Base-by-base conservation (phyloP, 2,797 vertebrate genomes). In the Tolypeutes matacus region DNA sequence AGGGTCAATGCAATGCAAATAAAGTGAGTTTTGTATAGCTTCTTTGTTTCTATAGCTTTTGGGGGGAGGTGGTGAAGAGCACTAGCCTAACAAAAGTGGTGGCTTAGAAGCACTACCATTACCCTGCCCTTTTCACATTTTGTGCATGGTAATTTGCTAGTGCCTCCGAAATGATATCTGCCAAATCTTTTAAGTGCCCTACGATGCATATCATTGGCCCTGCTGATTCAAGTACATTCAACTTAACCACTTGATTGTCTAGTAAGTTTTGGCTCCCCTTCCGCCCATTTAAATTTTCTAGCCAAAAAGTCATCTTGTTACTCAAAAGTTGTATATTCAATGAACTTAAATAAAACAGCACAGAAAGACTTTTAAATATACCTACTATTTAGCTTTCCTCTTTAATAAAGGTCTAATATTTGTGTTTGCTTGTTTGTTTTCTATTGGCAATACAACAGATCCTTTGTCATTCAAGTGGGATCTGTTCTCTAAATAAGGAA, bases 1-100 rank as follows among this genome's bases (percentile, higher is more conserved):
- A 97, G 93, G 89, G 65, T 62, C 91, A 95, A 89, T 93, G 95
- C 91, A 95, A 96, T 95, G 94, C 92, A 95, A 93, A 97, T 83
- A 95, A 95, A 49, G 73, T 89, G 83, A 89, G 78, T 94, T 86
- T 96, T 94, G 91, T 95, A 96, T 89, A 83, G 91, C 60, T 90
- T 88, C 94, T 91, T 92, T 96, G 87, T 95, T 95, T 95, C 91
- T 83, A 31, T 42, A 91, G 96, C 86, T 94, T 94, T 78, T 83
- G 62, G 42, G n/a, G 81, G 89, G 58, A 96, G 80, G 93, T 42
- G 36, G 78, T 76, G 65, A 96, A 94, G 93, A 96, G 72, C 86
- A 94, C 91, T 89, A 91, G 69, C 91, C 70, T 94, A 95, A 96
- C 93, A 96, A 91, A 97, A 96, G 95, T 96, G 42, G 86, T 76